These are phyloP conservation scores for Drosophila emarginata DNA, from an alignment of 2,888 invertebrate genomes.

Conservation along the genomic window DNA sequence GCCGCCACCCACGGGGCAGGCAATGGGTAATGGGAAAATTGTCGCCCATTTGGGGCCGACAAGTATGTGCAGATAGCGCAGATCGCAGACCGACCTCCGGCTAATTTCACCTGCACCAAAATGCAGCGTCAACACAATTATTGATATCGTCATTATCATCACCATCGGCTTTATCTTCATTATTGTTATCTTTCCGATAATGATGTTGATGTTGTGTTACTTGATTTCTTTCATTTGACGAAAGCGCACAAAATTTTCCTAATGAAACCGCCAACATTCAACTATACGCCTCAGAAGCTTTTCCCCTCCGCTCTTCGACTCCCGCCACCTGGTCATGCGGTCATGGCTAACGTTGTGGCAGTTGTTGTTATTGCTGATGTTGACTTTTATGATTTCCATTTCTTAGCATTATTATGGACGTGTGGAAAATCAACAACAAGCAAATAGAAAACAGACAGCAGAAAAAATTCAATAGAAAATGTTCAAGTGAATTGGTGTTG, in stretches of 20 bases:
- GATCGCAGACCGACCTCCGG: constrained; percentile 58
- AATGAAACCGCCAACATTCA: constrained; percentile 64
- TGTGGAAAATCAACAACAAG: constrained; percentile 60
- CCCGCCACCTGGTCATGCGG: constrained; percentile 41
- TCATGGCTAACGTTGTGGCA: constrained; percentile 52
- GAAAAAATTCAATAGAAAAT: constrained; percentile 71
- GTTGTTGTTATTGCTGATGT: constrained; percentile 41
- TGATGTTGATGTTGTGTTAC: constrained; percentile 14
- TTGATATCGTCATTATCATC: constrained; percentile 14
- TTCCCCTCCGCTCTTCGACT: not conserved
- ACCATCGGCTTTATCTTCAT: not conserved
- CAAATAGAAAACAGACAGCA: constrained; percentile 64
- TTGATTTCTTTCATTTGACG: constrained; percentile 45
- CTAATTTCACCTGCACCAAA: constrained; percentile 39
- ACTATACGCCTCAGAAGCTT: constrained; percentile 28
- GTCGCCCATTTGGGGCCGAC: constrained; percentile 9
- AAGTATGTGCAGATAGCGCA: constrained; percentile 9
- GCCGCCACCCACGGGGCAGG: constrained; percentile 53
- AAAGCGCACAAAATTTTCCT: constrained; percentile 71
- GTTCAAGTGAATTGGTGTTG: constrained; percentile 10
- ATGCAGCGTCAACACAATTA: constrained; percentile 55
- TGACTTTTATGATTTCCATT: constrained; percentile 78
- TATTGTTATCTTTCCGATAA: constrained; percentile 5
- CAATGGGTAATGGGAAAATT: constrained; percentile 29
- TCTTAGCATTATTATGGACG: constrained; percentile 69